A percentile compares a stretch with the other conserved stretches of the same genome.
Evolutionary conservation across 1,140 invertebrate genomes (phyloP).

Genomic region (Diachasma alloeum): DNA sequence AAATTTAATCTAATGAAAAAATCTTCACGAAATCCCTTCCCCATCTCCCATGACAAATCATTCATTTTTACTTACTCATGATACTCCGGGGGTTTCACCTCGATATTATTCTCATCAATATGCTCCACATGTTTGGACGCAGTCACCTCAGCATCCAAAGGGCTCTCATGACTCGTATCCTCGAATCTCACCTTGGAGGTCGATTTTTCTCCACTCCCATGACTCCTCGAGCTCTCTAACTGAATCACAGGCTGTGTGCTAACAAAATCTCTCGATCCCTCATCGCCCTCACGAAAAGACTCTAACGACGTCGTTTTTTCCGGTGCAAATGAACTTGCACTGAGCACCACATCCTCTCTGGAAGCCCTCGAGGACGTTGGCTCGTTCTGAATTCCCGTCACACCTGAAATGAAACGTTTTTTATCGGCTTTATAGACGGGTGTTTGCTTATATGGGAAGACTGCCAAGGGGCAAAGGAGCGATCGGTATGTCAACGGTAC

Average conservation of each 20-base stretch:
- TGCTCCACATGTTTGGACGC: slow-evolving; percentile 57
- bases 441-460: not conserved
- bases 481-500: slow-evolving; percentile 9
- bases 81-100: slow-evolving; percentile 57
- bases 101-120: slow-evolving; percentile 60
- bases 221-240: slow-evolving; percentile 54
- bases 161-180: slow-evolving; percentile 23
- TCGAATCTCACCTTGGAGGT: slow-evolving; percentile 22
- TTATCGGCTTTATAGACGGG: not conserved
- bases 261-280: slow-evolving; percentile 40
- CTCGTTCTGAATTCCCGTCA: slow-evolving; percentile 53
- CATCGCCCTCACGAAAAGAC: slow-evolving; percentile 6
- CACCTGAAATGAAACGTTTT: slow-evolving; percentile 36
- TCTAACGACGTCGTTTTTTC: slow-evolving; percentile 45
- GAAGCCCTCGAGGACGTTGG: slow-evolving; percentile 44
- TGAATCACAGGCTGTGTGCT: slow-evolving; percentile 44
- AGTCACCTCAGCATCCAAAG: slow-evolving; percentile 39
- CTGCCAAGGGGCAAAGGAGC: slow-evolving; percentile 23
- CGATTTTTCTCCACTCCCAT: slow-evolving; percentile 28
- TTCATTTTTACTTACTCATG: slow-evolving; percentile 44
- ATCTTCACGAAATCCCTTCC: not conserved
- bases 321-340: slow-evolving; percentile 48
- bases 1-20: too few relatives aligned
- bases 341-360: slow-evolving; percentile 47
- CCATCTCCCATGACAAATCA: too few relatives aligned